A percentile compares a stretch with the other conserved stretches of the same genome.
These are phyloP conservation scores for Drosophila sordidula DNA, from an alignment of 2,888 invertebrate genomes.

Conservation along the genomic window DNA sequence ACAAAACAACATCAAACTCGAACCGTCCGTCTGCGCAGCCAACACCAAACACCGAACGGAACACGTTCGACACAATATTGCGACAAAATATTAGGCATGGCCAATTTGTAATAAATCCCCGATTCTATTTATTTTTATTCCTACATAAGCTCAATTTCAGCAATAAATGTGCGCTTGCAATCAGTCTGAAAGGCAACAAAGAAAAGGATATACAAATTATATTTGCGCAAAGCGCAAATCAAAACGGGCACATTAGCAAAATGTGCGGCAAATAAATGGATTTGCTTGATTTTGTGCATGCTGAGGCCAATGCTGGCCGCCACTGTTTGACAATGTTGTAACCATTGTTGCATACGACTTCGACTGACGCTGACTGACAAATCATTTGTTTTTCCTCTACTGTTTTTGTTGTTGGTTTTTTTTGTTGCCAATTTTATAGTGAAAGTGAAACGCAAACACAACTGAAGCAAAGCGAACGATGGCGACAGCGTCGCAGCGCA, in stretches of 20 bases:
- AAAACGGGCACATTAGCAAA: too few relatives aligned
- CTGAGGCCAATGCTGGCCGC: slow-evolving; percentile 4
- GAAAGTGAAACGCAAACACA: slow-evolving; percentile 63
- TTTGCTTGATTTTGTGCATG: not conserved
- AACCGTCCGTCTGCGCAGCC: slow-evolving; percentile 1
- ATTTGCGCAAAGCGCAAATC: too few relatives aligned
- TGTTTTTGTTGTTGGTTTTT: slow-evolving; percentile 4
- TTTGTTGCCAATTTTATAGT: slow-evolving; percentile 66
- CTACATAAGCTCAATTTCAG: not conserved
- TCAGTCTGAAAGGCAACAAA: not conserved
- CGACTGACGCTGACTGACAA: slow-evolving; percentile 37
- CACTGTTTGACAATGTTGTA: slow-evolving; percentile 27
- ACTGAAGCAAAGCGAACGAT: slow-evolving; percentile 12
- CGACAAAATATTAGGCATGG: slow-evolving; percentile 40
- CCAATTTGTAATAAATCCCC: not conserved
- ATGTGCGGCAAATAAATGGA: too few relatives aligned
- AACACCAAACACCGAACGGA: not conserved
- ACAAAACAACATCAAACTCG: slow-evolving; percentile 17
- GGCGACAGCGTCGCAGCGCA: slow-evolving; percentile 9
- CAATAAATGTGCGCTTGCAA: not conserved
- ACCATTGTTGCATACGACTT: slow-evolving; percentile 37
- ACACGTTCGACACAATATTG: slow-evolving; percentile 25
- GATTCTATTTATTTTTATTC: not conserved
- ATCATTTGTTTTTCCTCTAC: slow-evolving; percentile 16
- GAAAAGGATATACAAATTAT: not conserved